A percentile compares a stretch with the other conserved stretches of the same genome.
Conservation (phyloP, 2,888 invertebrate genomes). For the Ochropleura leucogaster region DNA sequence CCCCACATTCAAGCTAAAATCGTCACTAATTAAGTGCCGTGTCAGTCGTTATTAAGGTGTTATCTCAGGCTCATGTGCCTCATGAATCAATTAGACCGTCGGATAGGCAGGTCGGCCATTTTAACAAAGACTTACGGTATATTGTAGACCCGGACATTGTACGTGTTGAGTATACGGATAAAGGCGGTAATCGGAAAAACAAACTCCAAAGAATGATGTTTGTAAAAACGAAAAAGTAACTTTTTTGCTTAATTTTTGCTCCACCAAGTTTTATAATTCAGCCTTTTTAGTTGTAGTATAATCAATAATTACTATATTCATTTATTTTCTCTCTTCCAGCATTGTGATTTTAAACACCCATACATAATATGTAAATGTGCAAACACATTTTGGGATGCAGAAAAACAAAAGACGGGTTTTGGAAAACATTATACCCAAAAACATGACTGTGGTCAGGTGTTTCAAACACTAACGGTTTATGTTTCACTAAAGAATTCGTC, state of each 20-base stretch:
- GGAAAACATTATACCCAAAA: neutral
- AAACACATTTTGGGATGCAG: neutral
- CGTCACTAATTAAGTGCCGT: constrained; percentile 75
- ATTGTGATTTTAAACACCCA: neutral
- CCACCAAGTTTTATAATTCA: too few relatives aligned
- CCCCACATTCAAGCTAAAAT: constrained; percentile 66
- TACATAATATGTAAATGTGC: neutral
- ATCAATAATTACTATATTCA: neutral
- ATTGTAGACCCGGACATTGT: constrained; percentile 63
- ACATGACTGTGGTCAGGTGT: constrained; percentile 1
- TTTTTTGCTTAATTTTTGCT: too few relatives aligned
- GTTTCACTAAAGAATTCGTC: neutral
- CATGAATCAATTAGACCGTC: constrained; percentile 80
- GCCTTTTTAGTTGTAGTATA: too few relatives aligned
- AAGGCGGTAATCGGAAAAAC: constrained; percentile 67
- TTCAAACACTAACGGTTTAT: neutral
- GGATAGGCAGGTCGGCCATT: constrained; percentile 62
- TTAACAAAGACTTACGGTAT: constrained; percentile 71
- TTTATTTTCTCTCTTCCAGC: neutral
- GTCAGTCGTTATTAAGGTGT: constrained; percentile 76
- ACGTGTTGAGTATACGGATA: constrained; percentile 63
- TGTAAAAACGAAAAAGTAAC: constrained; percentile 31
- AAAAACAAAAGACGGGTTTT: neutral
- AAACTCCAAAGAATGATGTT: constrained; percentile 53
- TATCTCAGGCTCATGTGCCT: constrained; percentile 76